Conservation (phyloP, 2,113 vertebrate genomes). For the Cyprinodon brontotheroides region DNA sequence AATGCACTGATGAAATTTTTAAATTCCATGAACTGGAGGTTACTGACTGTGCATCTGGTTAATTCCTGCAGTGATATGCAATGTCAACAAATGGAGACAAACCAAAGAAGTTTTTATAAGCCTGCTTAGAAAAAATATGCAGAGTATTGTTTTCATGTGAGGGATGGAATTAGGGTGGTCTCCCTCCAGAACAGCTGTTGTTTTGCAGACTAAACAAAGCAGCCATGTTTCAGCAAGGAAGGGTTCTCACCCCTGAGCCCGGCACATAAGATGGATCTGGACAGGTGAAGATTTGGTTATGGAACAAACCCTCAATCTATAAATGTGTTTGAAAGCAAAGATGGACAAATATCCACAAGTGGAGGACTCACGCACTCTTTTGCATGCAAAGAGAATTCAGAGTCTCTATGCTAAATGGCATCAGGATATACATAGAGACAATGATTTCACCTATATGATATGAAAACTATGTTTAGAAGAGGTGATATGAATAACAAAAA, state of each 20-base stretch:
- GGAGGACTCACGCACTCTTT: conserved; percentile 5
- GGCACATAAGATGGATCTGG: conserved; percentile 43
- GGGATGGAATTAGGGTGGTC: conserved; percentile 21
- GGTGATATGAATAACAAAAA: too few relatives aligned
- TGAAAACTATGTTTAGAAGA: background rate
- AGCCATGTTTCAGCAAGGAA: conserved; percentile 34
- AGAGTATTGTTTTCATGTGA: conserved; percentile 24
- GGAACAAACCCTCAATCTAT: conserved; percentile 25
- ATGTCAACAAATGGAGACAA: conserved; percentile 4
- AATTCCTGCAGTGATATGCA: too few relatives aligned
- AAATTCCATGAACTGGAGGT: background rate
- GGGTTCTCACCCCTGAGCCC: conserved; percentile 40
- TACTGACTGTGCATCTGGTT: background rate
- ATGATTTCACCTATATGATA: background rate
- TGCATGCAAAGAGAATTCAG: conserved; percentile 10
- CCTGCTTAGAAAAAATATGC: conserved; percentile 29
- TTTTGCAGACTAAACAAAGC: conserved; percentile 58
- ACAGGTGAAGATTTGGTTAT: conserved; percentile 66
- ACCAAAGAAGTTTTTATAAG: conserved; percentile 6
- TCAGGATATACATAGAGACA: too few relatives aligned
- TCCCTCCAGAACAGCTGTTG: conserved; percentile 66
- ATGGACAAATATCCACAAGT: conserved; percentile 12
- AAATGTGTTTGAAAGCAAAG: conserved; percentile 9
- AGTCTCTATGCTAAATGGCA: conserved; percentile 31
- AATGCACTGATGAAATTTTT: background rate